Evolutionary conservation across 2,797 vertebrate genomes (phyloP).

Genomic region (Momotus momota): DNA sequence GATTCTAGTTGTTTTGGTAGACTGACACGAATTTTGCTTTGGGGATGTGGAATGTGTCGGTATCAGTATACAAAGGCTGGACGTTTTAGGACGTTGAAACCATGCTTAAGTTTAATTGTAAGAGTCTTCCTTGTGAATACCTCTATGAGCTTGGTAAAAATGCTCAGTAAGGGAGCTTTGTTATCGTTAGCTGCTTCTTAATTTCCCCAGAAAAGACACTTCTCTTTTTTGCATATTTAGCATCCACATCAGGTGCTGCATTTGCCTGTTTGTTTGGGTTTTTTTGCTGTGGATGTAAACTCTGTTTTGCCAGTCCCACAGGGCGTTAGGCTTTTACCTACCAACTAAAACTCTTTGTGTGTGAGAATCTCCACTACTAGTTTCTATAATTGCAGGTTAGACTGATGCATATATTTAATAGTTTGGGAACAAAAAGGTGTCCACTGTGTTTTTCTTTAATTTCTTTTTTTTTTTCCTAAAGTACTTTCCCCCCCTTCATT

Average conservation of each 20-base stretch:
- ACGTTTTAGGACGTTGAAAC: not conserved
- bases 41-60: not conserved
- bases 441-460: not conserved
- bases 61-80: not conserved
- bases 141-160: not conserved
- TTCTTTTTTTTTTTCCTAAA: not conserved
- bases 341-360: rapidly evolving
- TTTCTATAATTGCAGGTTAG: not conserved
- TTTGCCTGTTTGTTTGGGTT: not conserved
- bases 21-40: not conserved
- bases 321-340: not conserved
- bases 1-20: slow-evolving; percentile 14
- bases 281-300: not conserved
- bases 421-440: not conserved
- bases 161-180: not conserved
- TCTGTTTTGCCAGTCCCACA: not conserved
- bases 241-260: not conserved
- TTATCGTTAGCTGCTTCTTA: not conserved
- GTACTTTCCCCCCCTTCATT: not conserved
- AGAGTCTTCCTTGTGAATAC: not conserved
- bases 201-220: not conserved
- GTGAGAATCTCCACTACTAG: not conserved
- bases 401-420: not conserved
- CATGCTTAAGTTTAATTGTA: not conserved
- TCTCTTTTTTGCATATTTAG: not conserved